Evolutionary conservation across 37 sponge, comb jelly and placozoan genomes (phyloP), one percentile per base, ranked within the genome.

Genomic region (Theonella swinhoei): DNA sequence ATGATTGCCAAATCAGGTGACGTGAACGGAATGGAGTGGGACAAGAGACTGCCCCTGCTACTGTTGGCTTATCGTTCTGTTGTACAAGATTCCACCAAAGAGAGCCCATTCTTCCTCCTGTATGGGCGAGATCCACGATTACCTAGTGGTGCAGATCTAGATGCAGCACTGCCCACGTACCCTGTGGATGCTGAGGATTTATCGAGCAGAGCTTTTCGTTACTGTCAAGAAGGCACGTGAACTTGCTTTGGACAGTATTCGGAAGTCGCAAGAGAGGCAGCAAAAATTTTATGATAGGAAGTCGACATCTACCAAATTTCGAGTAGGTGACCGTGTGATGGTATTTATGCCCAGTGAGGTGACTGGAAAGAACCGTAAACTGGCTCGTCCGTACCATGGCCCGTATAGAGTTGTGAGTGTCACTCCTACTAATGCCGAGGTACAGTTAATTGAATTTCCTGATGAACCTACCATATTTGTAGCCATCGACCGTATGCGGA

Each of bases 51-150:
- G 25, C 72, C 72, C 20, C 25, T 69, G 19, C 72, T 69, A 19
- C 72, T 69, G 22, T 61, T 69, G 22, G 72, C 89, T 4, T 88
- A 88, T 31, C 64, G 76, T 60, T 47, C 59, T 8, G 25, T n/a
- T 20, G 47, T 70, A 3, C 89, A 88, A 26, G 80, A 83, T 25
- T 77, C 83, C 26, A 88, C 84, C 4, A 30, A 35, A 35, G 74
- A 83, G 35, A 71, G 74, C 1, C 89, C 84, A 62, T 88, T 83
- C 74, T 88, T 58, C 31, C 54, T 87, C 26, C 65, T 75, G 69
- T 87, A 87, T 74, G 88, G 81, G n/a, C 82, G 88, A 25, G 68
- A 79, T 28, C 66, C 81, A 1, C 1, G 88, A 70, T 8, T 87
- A 60, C 88, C 81, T 58, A 80, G 64, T 14, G 88, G 74, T 14